Conservation (phyloP, 1,140 invertebrate genomes). For the Drosophila oshimai region DNA sequence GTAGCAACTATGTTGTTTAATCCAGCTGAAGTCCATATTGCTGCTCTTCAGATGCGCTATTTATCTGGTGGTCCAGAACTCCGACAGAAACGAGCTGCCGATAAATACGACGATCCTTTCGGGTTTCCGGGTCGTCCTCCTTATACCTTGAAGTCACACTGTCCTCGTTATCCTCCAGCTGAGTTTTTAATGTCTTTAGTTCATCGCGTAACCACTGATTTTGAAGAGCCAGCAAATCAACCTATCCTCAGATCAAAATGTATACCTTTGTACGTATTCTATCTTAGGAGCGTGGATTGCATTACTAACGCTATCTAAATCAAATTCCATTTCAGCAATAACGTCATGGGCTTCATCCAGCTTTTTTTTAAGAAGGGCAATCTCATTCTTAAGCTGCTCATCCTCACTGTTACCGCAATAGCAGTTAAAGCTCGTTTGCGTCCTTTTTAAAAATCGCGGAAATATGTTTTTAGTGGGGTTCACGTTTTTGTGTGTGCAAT, state of each 20-base stretch:
- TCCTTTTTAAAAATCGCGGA: neutral
- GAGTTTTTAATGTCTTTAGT: neutral
- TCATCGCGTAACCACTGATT: conserved; percentile 1
- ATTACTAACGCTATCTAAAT: neutral
- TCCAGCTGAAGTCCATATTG: neutral
- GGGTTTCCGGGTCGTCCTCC: neutral
- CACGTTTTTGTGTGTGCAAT: neutral
- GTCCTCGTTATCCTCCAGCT: too few species aligned
- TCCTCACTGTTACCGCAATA: neutral
- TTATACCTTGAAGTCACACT: neutral
- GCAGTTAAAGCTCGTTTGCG: neutral
- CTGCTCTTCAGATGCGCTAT: neutral
- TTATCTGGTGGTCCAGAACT: neutral
- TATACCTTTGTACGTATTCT: too few species aligned
- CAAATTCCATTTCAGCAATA: neutral
- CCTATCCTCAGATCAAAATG: neutral
- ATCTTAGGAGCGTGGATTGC: too few species aligned
- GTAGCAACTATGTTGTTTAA: too few species aligned
- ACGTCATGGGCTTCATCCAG: neutral
- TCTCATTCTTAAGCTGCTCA: neutral
- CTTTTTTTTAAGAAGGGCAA: neutral
- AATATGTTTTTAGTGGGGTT: neutral
- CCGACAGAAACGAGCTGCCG: neutral
- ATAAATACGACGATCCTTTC: neutral
- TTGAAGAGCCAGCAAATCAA: neutral